A percentile compares a stretch with the other conserved stretches of the same genome.
These are phyloP conservation scores for Phaethornis superciliosus DNA, from an alignment of 2,113 vertebrate species.

Conservation along the genomic window DNA sequence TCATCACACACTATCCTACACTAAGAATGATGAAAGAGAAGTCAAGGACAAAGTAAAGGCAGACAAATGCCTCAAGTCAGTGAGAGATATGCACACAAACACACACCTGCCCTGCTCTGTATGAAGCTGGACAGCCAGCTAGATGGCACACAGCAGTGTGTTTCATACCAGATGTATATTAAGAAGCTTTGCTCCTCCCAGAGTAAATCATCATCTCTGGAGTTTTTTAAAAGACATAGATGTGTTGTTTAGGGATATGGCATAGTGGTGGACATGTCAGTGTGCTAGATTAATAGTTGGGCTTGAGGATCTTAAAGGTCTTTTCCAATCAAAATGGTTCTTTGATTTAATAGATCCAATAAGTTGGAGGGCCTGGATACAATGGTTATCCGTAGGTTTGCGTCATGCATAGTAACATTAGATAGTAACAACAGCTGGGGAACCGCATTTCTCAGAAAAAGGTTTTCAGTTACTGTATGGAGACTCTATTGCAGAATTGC, in stretches of 20 bases:
- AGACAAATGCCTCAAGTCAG: not conserved
- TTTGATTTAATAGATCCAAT: not conserved
- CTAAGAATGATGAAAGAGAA: not conserved
- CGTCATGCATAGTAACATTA: not conserved
- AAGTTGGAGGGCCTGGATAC: not conserved
- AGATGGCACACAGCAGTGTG: fast-evolving
- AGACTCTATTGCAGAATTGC: not conserved
- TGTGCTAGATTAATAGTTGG: no score
- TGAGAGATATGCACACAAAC: not conserved
- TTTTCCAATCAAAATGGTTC: no score
- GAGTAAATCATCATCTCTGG: not conserved
- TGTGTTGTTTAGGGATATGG: no score
- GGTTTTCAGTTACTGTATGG: not conserved
- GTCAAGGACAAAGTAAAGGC: not conserved
- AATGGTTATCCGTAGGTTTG: not conserved
- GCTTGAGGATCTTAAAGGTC: no score
- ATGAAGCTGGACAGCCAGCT: not conserved
- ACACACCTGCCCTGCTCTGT: fast-evolving
- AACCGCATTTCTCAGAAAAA: not conserved
- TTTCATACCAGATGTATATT: not conserved
- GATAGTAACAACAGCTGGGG: not conserved
- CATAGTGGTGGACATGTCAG: no score
- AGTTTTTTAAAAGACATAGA: no score
- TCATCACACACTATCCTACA: not conserved
- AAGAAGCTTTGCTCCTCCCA: not conserved